Base-by-base conservation (phyloP, 2,113 vertebrate genomes). In the Lophius piscatorius region DNA sequence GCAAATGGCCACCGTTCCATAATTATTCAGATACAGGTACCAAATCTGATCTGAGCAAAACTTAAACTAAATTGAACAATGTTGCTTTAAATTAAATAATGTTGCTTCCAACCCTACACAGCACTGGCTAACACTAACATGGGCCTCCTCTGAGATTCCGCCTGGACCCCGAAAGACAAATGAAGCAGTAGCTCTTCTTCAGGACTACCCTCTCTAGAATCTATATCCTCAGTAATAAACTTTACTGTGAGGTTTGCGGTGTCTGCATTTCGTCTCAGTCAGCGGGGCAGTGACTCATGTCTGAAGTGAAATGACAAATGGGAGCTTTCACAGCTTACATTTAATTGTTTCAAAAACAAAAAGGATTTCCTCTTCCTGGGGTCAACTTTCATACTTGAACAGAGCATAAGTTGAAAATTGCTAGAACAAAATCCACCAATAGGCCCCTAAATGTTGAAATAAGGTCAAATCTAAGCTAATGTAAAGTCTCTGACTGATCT, bases 241-340 rank as follows among this genome's bases (percentile, higher is more conserved):
- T 55, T 36, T 9, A 24, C n/a, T 18, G 20, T 8, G 45, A n/a
- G 14, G 41, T 29, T n/a, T n/a, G n/a, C n/a, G n/a, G n/a, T n/a
- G n/a, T 76, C 57, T 78, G 74, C 17, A 2, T 70, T 76, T 63
- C 65, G 58, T 75, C 61, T 77, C 29, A 22, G 73, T 58, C 74
- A 26, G 48, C 5, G 24, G 61, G 68, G 11, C 60, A 57, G 21
- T 74, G 80, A 78, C 73, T 76, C 72, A 76, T 40, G 55, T 66
- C 74, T 80, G 73, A 64, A 59, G 70, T 9, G 13, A 22, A n/a
- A 9, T 21, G 67, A 65, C 61, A 81, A 56, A 35, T 51, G 74
- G 76, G 80, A 70, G 51, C 41, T 23, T 33, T 48, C n/a, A 6
- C 62, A 41, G 29, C 51, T 69, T 31, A 64, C 28, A 76, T 74